A percentile compares a stretch with the other conserved stretches of the same genome.
Conservation (phyloP, 2,113 vertebrate genomes). For the Tachuris rubrigastra region DNA sequence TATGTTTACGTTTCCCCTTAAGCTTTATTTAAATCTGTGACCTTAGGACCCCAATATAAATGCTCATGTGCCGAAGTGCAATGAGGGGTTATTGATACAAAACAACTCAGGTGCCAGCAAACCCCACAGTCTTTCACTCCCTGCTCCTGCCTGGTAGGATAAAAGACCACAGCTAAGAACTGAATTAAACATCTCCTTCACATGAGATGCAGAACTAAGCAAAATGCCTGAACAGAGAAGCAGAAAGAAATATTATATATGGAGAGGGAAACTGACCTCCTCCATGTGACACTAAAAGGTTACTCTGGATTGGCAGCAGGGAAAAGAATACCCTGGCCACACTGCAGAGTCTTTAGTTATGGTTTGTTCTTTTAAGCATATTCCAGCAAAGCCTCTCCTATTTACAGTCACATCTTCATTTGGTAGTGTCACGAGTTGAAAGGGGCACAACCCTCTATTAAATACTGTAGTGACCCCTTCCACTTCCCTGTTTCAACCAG, state of each 20-base stretch:
- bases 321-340: neutral
- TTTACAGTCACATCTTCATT: neutral
- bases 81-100: conserved; percentile 29
- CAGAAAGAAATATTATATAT: neutral
- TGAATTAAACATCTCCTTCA: neutral
- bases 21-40: conserved; percentile 32
- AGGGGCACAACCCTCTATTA: neutral
- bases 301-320: neutral
- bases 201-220: neutral
- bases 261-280: neutral
- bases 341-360: neutral
- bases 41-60: conserved; percentile 43
- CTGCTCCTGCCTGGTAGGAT: neutral
- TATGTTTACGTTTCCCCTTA: conserved; percentile 1
- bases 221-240: neutral
- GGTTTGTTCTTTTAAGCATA: neutral
- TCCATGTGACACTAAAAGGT: neutral
- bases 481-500: neutral
- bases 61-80: neutral
- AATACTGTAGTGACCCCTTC: neutral
- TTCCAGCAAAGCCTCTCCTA: neutral
- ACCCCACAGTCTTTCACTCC: neutral
- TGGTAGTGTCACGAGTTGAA: neutral
- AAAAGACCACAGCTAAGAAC: neutral
- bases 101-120: conserved; percentile 33